These are phyloP conservation scores for Archips xylosteana DNA, from an alignment of 2,888 invertebrate genomes.

Conservation along the genomic window DNA sequence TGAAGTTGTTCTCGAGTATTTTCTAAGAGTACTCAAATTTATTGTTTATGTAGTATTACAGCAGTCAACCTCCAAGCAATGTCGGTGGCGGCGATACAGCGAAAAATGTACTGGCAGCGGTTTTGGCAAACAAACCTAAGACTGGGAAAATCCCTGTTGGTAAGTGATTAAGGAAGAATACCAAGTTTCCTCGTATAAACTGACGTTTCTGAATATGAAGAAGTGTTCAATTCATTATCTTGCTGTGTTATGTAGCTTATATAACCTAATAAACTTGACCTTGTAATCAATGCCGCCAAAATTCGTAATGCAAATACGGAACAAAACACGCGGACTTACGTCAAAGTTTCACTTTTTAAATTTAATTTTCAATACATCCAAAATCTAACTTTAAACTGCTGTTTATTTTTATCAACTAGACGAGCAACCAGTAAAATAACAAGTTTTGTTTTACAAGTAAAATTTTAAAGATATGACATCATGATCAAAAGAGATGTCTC, in stretches of 20 bases:
- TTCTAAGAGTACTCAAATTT: constrained; percentile 36
- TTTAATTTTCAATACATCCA: neutral
- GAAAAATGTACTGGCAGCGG: constrained; percentile 82
- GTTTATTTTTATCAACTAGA: too few relatives aligned
- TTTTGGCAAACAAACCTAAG: constrained; percentile 81
- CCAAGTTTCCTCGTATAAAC: constrained; percentile 9
- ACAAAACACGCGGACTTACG: neutral
- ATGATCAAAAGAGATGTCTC: too few relatives aligned
- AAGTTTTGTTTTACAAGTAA: too few relatives aligned
- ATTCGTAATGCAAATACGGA: constrained; percentile 11
- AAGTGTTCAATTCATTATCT: neutral
- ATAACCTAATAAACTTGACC: constrained; percentile 64
- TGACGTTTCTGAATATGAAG: neutral
- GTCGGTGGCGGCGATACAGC: constrained; percentile 67
- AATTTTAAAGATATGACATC: too few relatives aligned
- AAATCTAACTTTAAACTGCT: too few relatives aligned
- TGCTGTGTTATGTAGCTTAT: constrained; percentile 42
- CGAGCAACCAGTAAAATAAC: neutral
- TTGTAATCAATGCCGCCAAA: constrained; percentile 53
- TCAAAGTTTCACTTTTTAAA: neutral
- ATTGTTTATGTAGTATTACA: constrained; percentile 65
- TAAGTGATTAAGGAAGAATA: constrained; percentile 55
- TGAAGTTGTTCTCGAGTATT: constrained; percentile 68
- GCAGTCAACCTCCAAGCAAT: constrained; percentile 60
- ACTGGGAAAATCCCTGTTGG: constrained; percentile 82